These are phyloP conservation scores for Pseudonaja textilis DNA, from an alignment of 2,113 vertebrate genomes.

Conservation along the genomic window DNA sequence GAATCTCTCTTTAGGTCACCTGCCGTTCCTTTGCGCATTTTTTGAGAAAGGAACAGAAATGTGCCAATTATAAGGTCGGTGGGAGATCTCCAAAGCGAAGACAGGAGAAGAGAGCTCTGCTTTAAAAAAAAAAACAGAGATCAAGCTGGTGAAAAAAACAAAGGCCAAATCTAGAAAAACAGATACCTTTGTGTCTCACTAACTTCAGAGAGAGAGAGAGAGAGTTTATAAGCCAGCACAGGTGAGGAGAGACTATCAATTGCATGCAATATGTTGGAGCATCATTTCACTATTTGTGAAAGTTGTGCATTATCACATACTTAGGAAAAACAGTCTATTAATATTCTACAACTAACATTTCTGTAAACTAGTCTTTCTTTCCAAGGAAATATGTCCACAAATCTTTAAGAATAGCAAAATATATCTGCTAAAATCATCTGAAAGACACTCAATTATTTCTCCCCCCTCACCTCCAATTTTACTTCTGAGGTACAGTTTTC, in stretches of 20 bases:
- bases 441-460: not conserved
- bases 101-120: not conserved
- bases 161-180: slow-evolving; percentile 3
- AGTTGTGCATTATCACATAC: not conserved
- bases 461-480: not conserved
- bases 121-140: fast-evolving
- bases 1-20: not conserved
- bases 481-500: not conserved
- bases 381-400: not conserved
- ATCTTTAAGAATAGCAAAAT: not conserved
- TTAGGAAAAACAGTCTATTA: not conserved
- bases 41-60: not conserved
- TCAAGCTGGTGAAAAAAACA: not conserved
- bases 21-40: not conserved
- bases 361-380: not conserved
- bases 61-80: not conserved
- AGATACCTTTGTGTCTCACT: not conserved
- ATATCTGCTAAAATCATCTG: not conserved
- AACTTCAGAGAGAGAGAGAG: no score
- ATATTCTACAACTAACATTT: not conserved
- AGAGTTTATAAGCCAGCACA: not conserved
- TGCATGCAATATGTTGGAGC: not conserved
- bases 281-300: not conserved
- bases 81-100: slow-evolving; percentile 24
- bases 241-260: not conserved